A percentile compares a stretch with the other conserved stretches of the same genome.
phyloP scores from a whole-genome alignment of 2,888 invertebrate genomes.

The Trichogramma evanescens region DNA sequence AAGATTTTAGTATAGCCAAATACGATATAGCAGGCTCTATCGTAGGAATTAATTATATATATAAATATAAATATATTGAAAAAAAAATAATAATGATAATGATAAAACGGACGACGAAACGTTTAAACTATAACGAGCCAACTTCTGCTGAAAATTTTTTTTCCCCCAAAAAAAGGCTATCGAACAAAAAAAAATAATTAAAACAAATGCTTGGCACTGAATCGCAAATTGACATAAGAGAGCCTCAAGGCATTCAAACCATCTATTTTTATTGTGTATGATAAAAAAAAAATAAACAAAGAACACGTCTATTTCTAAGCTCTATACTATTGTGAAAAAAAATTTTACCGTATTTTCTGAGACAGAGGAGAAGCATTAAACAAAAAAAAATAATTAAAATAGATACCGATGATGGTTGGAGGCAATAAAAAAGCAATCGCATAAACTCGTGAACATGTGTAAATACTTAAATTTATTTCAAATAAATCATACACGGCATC shows the following conservation, averaged over 20 bases:
- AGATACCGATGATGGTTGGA: background rate
- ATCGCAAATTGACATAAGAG: background rate
- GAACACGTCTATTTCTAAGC: background rate
- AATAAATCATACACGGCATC: background rate
- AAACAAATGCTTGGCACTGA: background rate
- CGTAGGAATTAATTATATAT: constrained; percentile 34
- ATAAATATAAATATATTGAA: constrained; percentile 15
- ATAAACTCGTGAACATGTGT: constrained; percentile 1
- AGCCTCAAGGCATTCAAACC: background rate
- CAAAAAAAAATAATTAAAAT: background rate
- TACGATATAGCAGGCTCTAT: constrained; percentile 44
- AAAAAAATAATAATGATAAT: constrained; percentile 1
- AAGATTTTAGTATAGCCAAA: constrained; percentile 33
- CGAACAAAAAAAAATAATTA: constrained; percentile 1
- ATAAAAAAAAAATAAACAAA: constrained; percentile 3
- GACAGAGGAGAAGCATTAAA: background rate
- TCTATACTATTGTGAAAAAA: background rate
- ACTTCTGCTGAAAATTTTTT: constrained; percentile 17
- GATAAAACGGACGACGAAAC: constrained; percentile 2
- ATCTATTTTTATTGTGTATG: background rate
- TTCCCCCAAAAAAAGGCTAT: constrained; percentile 9
- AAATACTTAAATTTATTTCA: constrained; percentile 13
- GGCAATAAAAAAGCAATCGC: background rate
- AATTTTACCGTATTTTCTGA: background rate
- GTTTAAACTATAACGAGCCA: constrained; percentile 5